Evolutionary conservation across 2,797 vertebrate species (phyloP), one percentile per base, ranked within the genome.

Genomic region (Macroramphosus scolopax): DNA sequence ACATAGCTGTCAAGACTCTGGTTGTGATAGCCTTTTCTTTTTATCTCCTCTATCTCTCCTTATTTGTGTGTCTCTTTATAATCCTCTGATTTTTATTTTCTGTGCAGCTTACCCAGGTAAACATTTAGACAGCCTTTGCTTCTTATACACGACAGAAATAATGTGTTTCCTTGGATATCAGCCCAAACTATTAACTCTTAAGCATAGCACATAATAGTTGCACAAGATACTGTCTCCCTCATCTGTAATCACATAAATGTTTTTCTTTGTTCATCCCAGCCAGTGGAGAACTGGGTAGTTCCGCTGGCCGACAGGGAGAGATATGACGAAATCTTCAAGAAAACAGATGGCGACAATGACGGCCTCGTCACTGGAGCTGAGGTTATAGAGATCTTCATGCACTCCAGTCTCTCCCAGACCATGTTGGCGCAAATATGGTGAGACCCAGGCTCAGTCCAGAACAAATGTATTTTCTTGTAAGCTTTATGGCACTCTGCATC

Each of bases 321-420:
- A 31, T 98, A 97, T 0, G 92, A 94, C 1, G 95, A 98, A 10
- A 90, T 99, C 43, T 99, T 99, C 77, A 77, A 93, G 44, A 91
- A 94, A 78, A 94, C 90, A 0, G 96, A 98, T 81, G 66, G 87
- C 1, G 95, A 98, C 82, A 81, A 92, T 53, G 94, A 97, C 0
- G 93, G 94, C 3, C 92, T 92, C 25, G 91, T 98, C 61, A 93
- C 88, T 2, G 97, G 97, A 40, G 89, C 87, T 39, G 95, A 98
- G 80, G 95, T 97, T 54, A 98, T 96, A 36, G 95, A 98, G 73
- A 95, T 98, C 86, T 99, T 99, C 74, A 95, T 99, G 89, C 94
- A 93, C 62, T 98, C 95, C 1, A 94, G 88, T 31, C 92, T 98
- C 55, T 90, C 93, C 17, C 96, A 98, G 88, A 93, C 80, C 24